Conservation (phyloP, 2,113 vertebrate genomes). For the Acinonyx jubatus region DNA sequence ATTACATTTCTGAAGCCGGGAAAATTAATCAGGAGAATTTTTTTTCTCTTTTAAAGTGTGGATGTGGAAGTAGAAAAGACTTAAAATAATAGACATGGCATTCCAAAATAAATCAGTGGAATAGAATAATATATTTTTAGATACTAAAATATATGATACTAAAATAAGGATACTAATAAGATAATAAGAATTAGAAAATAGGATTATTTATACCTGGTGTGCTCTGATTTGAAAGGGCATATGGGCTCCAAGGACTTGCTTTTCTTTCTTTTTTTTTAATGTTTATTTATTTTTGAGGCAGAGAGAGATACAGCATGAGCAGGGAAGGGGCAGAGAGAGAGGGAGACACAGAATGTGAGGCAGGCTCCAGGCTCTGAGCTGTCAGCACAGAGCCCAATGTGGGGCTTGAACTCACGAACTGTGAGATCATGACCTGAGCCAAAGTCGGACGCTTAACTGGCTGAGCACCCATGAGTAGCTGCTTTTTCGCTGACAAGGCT, state of each 20-base stretch:
- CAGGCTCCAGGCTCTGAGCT: no score
- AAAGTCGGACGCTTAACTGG: no score
- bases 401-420: fast-evolving
- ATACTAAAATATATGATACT: no score
- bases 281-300: no score
- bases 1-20: neutral
- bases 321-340: no score
- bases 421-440: no score
- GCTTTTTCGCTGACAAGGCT: neutral
- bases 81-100: neutral
- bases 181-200: neutral
- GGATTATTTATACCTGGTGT: neutral
- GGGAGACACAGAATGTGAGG: no score
- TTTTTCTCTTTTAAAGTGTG: neutral
- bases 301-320: no score
- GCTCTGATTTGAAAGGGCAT: neutral
- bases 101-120: neutral
- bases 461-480: no score
- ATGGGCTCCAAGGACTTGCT: neutral
- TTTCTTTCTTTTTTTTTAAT: neutral
- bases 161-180: neutral
- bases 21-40: neutral
- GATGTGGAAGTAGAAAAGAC: neutral
- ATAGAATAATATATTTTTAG: neutral
- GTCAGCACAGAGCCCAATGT: fast-evolving